Base-by-base conservation (phyloP, 2,888 invertebrate genomes). In the Tridacna gigas region DNA sequence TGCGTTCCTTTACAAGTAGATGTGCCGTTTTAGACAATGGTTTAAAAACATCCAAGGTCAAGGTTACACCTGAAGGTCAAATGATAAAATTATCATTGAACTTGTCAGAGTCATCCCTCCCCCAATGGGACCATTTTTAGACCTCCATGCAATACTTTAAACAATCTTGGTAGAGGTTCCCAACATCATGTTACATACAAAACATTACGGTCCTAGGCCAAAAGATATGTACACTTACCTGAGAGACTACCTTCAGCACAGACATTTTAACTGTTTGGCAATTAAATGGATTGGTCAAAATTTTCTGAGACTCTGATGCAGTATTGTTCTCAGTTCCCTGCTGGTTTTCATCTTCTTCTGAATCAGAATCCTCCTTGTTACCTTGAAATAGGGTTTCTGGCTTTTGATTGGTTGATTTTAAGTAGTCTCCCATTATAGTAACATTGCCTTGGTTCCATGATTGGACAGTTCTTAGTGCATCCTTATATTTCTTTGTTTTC, bases 391-490 rank as follows among this genome's bases (percentile, higher is more conserved):
- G 13, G 11, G 15, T 18, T 56, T 74, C 74, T 28, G 37, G 15
- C 11, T 60, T 11, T 15, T 60, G 74, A 61, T 74, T 61, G 47
- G 61, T 61, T 47, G 48, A 11, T n/a, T 76, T 66, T 20, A 20
- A 1, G 60, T 73, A 71, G 13, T 73, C 73, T 25, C 63, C 79
- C 76, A 26, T 51, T 22, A 69, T 63, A 20, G 71, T 67, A 9
- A 77, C 80, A 26, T 51, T n/a, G 22, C 51, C 51, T 51, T 71
- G 71, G 26, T 71, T 71, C 89, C 89, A 89, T 56, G 60, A 25
- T 20, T 75, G 56, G 12, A 90, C 89, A 28, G 77, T 74, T 61
- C 85, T 89, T 37, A 82, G 77, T 0, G 90, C 88, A 20, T 71
- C 79, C 37, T 77, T 82, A 47, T 86, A 83, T 37, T 88, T 83